Conservation (phyloP, 1,140 invertebrate genomes). For the Temnothorax longispinosus region DNA sequence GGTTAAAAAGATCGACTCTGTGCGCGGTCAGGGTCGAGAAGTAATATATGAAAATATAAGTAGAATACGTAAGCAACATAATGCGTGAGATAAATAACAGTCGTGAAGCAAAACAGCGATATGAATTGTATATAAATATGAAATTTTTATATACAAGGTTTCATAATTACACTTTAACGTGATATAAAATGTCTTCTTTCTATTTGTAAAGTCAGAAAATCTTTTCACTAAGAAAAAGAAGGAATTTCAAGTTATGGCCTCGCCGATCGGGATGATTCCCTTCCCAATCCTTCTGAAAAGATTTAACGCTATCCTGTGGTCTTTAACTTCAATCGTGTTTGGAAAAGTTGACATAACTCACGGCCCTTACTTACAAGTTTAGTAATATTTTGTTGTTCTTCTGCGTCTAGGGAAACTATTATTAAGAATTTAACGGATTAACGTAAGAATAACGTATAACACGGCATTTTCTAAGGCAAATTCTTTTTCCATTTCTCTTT, state of each 20-base stretch:
- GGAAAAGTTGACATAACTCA: conserved; percentile 31
- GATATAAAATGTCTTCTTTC: not conserved
- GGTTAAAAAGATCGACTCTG: conserved; percentile 21
- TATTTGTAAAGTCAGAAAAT: not conserved
- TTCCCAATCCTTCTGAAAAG: not conserved
- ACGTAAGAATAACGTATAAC: conserved; percentile 48
- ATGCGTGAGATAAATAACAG: not conserved
- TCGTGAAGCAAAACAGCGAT: not conserved
- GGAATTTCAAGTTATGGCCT: not conserved
- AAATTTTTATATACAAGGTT: too few relatives aligned
- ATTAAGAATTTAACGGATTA: conserved; percentile 56
- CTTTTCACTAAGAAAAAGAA: not conserved
- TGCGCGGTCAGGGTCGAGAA: conserved; percentile 1
- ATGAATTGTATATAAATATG: not conserved
- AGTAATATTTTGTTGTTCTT: conserved; percentile 28
- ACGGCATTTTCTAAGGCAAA: conserved; percentile 11
- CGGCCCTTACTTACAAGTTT: not conserved
- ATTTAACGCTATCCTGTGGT: conserved; percentile 39
- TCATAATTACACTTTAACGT: not conserved
- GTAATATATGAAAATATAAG: not conserved
- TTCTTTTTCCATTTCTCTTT: conserved; percentile 4
- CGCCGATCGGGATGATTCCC: not conserved
- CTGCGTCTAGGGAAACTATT: conserved; percentile 35
- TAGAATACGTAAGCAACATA: not conserved
- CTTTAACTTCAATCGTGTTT: conserved; percentile 18